A percentile compares a stretch with the other conserved stretches of the same genome.
Conservation (phyloP, 2,888 invertebrate genomes). For the Pasiphila rectangulata region DNA sequence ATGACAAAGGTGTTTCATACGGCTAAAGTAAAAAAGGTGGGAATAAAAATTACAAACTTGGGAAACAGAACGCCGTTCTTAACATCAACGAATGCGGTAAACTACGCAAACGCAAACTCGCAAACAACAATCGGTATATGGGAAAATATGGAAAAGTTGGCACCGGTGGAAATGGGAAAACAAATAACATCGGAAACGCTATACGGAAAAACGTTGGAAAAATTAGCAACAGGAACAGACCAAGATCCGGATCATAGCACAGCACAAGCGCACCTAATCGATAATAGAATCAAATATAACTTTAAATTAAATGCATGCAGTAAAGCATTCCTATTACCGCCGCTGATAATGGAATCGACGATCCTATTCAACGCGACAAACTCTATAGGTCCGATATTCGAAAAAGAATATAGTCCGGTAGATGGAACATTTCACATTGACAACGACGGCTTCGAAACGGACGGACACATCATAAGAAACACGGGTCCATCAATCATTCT, state of each 20-base stretch:
- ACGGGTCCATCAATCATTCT: no score
- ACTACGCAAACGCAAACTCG: constrained; percentile 34
- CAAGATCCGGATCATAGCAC: neutral
- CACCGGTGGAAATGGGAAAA: neutral
- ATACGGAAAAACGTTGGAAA: neutral
- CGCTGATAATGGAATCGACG: no score
- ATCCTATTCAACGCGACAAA: no score
- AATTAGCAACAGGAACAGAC: neutral
- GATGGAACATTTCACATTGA: no score
- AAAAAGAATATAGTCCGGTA: no score
- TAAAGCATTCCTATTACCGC: no score
- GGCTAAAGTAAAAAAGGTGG: constrained; percentile 9
- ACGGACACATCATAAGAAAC: no score
- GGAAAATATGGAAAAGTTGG: constrained; percentile 22
- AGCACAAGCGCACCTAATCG: neutral
- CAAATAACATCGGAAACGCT: neutral
- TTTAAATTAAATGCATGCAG: neutral
- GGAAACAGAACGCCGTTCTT: constrained; percentile 35
- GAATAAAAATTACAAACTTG: constrained; percentile 29
- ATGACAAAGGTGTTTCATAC: constrained; percentile 15
- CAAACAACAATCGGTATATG: constrained; percentile 34
- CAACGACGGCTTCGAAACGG: no score
- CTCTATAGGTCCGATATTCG: no score
- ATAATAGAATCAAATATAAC: neutral
- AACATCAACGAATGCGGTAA: constrained; percentile 24